These are phyloP conservation scores for Aphelocoma coerulescens DNA, from an alignment of 2,113 vertebrate genomes.

Conservation along the genomic window DNA sequence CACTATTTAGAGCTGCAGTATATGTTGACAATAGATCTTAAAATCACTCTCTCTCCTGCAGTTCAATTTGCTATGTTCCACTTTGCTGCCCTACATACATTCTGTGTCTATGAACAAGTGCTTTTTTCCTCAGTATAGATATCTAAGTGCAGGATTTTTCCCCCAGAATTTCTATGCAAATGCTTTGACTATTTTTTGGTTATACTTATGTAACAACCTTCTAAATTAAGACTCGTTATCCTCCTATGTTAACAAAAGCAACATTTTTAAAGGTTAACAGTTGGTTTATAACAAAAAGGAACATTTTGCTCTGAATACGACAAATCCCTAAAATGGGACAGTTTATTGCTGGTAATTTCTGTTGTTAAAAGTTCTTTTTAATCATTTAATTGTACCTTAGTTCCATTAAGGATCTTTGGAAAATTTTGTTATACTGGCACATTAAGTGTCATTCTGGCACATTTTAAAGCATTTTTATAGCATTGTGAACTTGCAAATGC, in stretches of 20 bases:
- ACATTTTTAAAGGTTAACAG: neutral
- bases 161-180: neutral
- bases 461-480: slow-evolving; percentile 24
- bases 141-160: neutral
- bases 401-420: neutral
- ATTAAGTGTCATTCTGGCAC: neutral
- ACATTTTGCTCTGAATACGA: neutral
- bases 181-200: neutral
- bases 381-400: neutral
- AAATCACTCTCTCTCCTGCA: neutral
- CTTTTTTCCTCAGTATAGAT: neutral
- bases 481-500: slow-evolving; percentile 36
- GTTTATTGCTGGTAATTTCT: neutral
- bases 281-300: slow-evolving; percentile 2
- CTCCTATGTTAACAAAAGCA: neutral
- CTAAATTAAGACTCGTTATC: neutral
- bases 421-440: neutral
- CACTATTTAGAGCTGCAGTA: neutral
- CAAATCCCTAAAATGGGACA: neutral
- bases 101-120: neutral
- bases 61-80: neutral
- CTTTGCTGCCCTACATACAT: slow-evolving; percentile 35
- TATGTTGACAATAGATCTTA: neutral
- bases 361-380: neutral
- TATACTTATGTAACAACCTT: neutral